phyloP scores from a whole-genome alignment of 1,140 invertebrate genomes.

The Camponotus pennsylvanicus region DNA sequence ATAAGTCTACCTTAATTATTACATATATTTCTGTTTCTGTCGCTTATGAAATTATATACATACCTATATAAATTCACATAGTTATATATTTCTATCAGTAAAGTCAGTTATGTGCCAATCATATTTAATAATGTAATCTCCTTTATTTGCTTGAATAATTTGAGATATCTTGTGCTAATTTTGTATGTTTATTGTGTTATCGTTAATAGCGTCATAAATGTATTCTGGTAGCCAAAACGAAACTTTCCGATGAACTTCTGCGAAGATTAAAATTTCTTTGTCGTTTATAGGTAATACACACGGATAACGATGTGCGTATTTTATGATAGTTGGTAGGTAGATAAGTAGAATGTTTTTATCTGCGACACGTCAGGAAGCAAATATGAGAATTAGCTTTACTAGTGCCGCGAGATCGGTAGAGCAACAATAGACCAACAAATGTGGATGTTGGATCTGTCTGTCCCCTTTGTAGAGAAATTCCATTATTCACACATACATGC shows the following conservation, averaged over 20 bases:
- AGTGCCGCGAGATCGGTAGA: not conserved
- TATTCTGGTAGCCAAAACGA: not conserved
- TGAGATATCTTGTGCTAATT: not conserved
- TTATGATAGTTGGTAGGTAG: not conserved
- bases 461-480: not conserved
- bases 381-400: constrained; percentile 13
- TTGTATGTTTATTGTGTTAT: not conserved
- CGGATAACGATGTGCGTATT: constrained; percentile 3
- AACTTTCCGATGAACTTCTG: not conserved
- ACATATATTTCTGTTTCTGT: not conserved
- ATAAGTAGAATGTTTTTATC: constrained; percentile 34
- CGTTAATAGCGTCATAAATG: not conserved
- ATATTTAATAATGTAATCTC: not conserved
- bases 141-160: not conserved
- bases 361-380: constrained; percentile 11
- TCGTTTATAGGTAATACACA: not conserved
- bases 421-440: constrained; percentile 12
- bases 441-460: not conserved
- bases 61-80: not conserved
- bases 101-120: not conserved
- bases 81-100: constrained; percentile 2
- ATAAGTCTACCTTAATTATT: not conserved
- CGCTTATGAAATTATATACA: not conserved
- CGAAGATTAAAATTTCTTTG: not conserved
- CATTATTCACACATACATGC: constrained; percentile 9